Conservation (phyloP, 2,113 vertebrate species). For the Psittacula cyanocephala region DNA sequence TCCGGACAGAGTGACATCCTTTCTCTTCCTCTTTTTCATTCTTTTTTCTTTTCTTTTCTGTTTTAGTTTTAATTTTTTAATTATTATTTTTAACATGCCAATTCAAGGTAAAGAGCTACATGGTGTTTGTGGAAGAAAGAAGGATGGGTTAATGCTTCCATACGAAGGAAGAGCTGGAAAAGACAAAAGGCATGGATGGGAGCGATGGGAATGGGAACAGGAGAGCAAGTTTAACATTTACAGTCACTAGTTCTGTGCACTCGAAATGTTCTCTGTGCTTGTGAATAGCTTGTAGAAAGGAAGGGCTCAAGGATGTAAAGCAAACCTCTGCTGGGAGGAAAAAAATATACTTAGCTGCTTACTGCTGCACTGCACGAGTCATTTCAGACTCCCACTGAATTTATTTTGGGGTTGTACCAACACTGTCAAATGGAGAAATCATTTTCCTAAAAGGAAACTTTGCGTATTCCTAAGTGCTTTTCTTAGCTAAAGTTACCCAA, state of each 20-base stretch:
- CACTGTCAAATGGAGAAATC: slow-evolving; percentile 60
- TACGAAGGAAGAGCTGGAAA: background rate
- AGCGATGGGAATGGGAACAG: background rate
- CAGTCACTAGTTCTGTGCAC: background rate
- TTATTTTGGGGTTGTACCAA: slow-evolving; percentile 68
- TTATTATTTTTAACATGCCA: background rate
- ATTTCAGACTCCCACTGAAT: slow-evolving; percentile 59
- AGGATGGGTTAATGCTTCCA: background rate
- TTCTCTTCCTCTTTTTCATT: background rate
- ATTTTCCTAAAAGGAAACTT: slow-evolving; percentile 64
- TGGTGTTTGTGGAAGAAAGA: background rate
- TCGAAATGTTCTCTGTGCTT: background rate
- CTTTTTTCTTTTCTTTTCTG: background rate
- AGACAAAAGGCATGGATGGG: background rate
- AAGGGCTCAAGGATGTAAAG: slow-evolving; percentile 24
- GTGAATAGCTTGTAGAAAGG: background rate
- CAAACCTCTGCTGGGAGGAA: slow-evolving; percentile 36
- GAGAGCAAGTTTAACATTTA: background rate
- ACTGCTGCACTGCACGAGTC: slow-evolving; percentile 52
- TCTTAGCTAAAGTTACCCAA: slow-evolving; percentile 62
- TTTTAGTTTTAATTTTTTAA: background rate
- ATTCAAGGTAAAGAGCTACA: background rate
- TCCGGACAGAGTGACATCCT: slow-evolving; percentile 15
- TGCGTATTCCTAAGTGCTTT: slow-evolving; percentile 60
- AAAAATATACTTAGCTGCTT: slow-evolving; percentile 54